Base-by-base conservation (phyloP, 2,797 vertebrate species). In the Falco cherrug region DNA sequence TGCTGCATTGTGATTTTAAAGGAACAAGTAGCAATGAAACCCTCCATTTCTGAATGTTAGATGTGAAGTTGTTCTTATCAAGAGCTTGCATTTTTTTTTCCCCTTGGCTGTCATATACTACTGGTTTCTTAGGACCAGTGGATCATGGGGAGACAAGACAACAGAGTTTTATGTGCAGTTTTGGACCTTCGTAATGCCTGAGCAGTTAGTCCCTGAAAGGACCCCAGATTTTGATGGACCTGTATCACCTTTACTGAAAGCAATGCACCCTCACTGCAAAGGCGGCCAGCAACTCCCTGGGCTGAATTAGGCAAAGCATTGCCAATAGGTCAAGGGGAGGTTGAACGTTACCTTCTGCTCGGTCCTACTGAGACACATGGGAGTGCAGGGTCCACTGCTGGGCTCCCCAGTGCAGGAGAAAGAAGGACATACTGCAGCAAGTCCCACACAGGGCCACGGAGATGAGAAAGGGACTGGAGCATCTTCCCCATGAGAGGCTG, bases 71-170 rank as follows among this genome's bases (percentile, higher is more conserved):
- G 3, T 57, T 79, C 14, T 17, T 33, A 4, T 28, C 9, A 61
- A 71, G 14, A 50, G 12, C n/a, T 43, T 18, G 5, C 4, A 6
- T 16, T 20, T 82, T 53, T 53, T 90, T 65, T 39, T 5, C 13
- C 39, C 15, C 39, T 59, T 59, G 29, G 1, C 9, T 47, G 13
- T 90, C 1, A 0, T 4, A 3, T 68, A 28, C 29, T 16, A 2
- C 8, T 54, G 33, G 11, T 79, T 83, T 67, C 21, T 63, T 51
- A 18, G 11, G 35, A 77, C 39, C 29, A 26, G 14, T 16, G 18
- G 22, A n/a, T n/a, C 33, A 24, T 33, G 12, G 39, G 7, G 26
- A 50, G 45, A 43, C 7, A 45, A 69, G 13, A 17, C 11, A 28
- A 54, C 24, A 35, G 18, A 35, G 22, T 7, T 76, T 59, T 45